Conservation (phyloP, 23 tunicate species). For the Trididemnum nubilum region DNA sequence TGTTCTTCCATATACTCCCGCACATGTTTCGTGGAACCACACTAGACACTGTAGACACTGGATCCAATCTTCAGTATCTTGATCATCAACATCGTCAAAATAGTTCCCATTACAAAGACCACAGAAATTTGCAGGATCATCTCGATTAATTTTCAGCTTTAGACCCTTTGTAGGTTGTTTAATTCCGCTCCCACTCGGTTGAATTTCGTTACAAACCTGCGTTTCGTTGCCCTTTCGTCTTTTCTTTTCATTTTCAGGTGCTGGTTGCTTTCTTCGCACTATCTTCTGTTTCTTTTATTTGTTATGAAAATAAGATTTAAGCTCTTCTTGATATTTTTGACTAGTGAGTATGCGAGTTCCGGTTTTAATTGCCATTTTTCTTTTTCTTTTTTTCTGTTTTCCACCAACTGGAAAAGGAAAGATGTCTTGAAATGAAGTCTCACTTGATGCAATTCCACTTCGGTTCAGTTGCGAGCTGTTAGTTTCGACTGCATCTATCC, state of each 20-base stretch:
- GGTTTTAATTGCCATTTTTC: slow-evolving; percentile 12
- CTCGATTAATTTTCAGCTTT: not conserved
- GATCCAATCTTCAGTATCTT: slow-evolving; percentile 25
- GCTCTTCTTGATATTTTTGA: slow-evolving; percentile 18
- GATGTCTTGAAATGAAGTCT: slow-evolving; percentile 24
- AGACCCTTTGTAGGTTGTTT: slow-evolving; percentile 7
- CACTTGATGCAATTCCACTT: slow-evolving; percentile 10
- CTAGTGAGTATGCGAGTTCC: slow-evolving; percentile 24
- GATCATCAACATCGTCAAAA: slow-evolving; percentile 1
- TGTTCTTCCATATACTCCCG: slow-evolving; percentile 1
- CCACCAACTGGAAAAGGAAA: slow-evolving; percentile 13
- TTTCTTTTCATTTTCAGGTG: not conserved
- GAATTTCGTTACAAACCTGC: not conserved
- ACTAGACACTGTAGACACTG: not conserved
- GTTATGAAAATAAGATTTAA: slow-evolving; percentile 5
- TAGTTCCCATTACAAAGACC: slow-evolving; percentile 18
- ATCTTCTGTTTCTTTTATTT: slow-evolving; percentile 20
- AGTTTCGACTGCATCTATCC: not conserved
- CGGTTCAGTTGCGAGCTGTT: slow-evolving; percentile 7
- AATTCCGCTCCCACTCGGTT: not conserved
- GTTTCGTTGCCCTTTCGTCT: slow-evolving; percentile 23
- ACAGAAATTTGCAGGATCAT: slow-evolving; percentile 32
- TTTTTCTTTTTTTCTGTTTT: not conserved
- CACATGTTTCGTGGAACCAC: slow-evolving; percentile 19
- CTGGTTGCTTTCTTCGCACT: slow-evolving; percentile 4